phyloP scores from a whole-genome alignment of 2,113 vertebrate genomes.

The Nanorana parkeri region DNA sequence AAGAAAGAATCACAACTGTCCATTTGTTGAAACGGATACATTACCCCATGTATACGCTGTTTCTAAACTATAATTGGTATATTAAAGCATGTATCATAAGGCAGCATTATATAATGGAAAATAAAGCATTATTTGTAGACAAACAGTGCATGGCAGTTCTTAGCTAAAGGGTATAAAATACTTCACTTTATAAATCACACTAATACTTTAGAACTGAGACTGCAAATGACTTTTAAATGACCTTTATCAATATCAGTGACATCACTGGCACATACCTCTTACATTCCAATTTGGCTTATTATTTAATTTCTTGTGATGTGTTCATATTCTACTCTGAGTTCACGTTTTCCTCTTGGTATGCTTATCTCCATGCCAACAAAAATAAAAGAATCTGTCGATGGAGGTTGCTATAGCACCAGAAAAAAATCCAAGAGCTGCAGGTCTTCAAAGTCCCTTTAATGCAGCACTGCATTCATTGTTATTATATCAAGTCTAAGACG shows the following conservation, averaged over 20 bases:
- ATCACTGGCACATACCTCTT: slow-evolving; percentile 22
- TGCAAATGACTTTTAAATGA: slow-evolving; percentile 40
- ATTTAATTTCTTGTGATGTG: slow-evolving; percentile 27
- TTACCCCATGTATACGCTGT: slow-evolving; percentile 7
- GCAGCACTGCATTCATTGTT: slow-evolving; percentile 34
- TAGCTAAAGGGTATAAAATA: slow-evolving; percentile 44
- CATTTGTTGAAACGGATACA: slow-evolving; percentile 25
- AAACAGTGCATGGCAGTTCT: slow-evolving; percentile 40
- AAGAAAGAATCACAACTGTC: neutral
- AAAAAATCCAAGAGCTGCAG: slow-evolving; percentile 8
- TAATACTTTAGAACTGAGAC: slow-evolving; percentile 25
- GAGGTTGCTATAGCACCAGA: slow-evolving; percentile 46
- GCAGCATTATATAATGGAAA: slow-evolving; percentile 12
- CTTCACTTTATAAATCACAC: slow-evolving; percentile 44
- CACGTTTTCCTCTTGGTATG: neutral
- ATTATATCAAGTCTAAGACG: slow-evolving; percentile 20
- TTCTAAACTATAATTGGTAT: slow-evolving; percentile 16
- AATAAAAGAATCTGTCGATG: slow-evolving; percentile 48
- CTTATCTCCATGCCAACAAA: slow-evolving; percentile 42
- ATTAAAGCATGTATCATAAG: slow-evolving; percentile 15
- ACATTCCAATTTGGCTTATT: slow-evolving; percentile 28
- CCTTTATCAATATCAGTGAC: slow-evolving; percentile 51
- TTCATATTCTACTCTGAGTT: slow-evolving; percentile 20
- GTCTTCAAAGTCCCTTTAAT: slow-evolving; percentile 41
- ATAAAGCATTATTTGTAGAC: slow-evolving; percentile 33